Conservation (phyloP, 2,797 vertebrate species). For the Rhinatrema bivittatum region DNA sequence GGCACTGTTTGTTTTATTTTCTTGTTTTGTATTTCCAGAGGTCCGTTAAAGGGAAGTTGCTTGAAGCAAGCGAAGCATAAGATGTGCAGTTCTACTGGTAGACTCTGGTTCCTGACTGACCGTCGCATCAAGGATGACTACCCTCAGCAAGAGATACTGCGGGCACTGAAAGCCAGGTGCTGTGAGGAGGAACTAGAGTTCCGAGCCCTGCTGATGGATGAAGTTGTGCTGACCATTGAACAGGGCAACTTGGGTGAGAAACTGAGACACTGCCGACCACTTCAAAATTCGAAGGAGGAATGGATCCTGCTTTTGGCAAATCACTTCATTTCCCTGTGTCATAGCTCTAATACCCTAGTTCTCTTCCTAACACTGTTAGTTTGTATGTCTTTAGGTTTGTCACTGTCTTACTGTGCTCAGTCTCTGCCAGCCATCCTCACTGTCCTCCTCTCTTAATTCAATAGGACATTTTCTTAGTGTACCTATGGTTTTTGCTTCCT, state of each 20-base stretch:
- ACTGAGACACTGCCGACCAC: no score
- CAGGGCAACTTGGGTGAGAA: conserved; percentile 66
- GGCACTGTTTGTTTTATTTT: conserved; percentile 25
- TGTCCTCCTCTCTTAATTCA: no score
- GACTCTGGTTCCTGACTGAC: conserved; percentile 70
- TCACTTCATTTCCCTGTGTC: not conserved
- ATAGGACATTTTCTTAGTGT: no score
- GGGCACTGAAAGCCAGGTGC: conserved; percentile 64
- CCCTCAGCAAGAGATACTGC: conserved; percentile 64
- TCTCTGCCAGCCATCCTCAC: no score
- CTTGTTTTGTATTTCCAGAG: conserved; percentile 26
- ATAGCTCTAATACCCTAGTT: not conserved
- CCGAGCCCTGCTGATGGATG: conserved; percentile 62
- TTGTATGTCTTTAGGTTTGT: no score
- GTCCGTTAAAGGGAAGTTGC: conserved; percentile 30
- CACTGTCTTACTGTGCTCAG: no score
- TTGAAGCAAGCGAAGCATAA: no score
- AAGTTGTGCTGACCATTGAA: conserved; percentile 65
- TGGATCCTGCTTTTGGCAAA: no score
- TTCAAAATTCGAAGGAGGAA: no score
- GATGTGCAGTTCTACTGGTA: conserved; percentile 67
- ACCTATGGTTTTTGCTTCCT: no score
- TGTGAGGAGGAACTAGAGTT: conserved; percentile 68
- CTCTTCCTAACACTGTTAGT: no score
- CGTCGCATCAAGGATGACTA: conserved; percentile 70